Evolutionary conservation across 2,797 vertebrate species (phyloP), one percentile per base, ranked within the genome.

Genomic region (Notoglanidium macrostoma): DNA sequence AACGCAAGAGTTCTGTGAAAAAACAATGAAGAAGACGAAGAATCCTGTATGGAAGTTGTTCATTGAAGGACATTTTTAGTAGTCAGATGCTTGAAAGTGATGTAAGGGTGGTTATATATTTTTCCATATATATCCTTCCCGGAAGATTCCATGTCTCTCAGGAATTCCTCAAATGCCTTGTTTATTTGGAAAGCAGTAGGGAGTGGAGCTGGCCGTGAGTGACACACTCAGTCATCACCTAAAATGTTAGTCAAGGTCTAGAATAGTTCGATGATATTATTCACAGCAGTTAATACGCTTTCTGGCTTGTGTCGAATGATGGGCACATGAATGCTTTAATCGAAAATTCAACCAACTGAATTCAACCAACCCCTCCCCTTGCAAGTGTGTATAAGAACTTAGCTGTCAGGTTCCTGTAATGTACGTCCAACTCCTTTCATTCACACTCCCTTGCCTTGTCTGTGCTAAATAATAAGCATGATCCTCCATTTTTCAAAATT

Each of bases 161-260:
- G 49, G 40, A 15, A 35, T 77, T 40, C 29, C 70, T 29, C 19
- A 72, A 81, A 76, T 11, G 2, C 26, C n/a, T 32, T 74, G 55
- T 83, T 44, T 83, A 61, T 87, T 87, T 65, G 70, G 59, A 55
- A 74, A 87, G 80, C 49, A 32, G 29, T 73, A n/a, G 44, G 55
- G 8, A 73, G 65, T 2, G 26, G 85, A 81, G 54, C 19, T 61
- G 44, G 23, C 29, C 35, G 9, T 46, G 80, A 83, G 86, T 67
- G 70, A 87, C 59, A 14, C 44, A 17, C 55, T 82, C 79, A 1
- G 14, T 87, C 86, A 74, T 87, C 68, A 87, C 17, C 55, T 65
- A 9, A n/a, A 63, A 67, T 55, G 15, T 63, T 74, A 65, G 46
- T 57, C 70, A 51, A 40, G 21, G 86, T 54, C 68, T 74, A 68